Base-by-base conservation (phyloP, 1,140 invertebrate species). In the Goniozus legneri region DNA sequence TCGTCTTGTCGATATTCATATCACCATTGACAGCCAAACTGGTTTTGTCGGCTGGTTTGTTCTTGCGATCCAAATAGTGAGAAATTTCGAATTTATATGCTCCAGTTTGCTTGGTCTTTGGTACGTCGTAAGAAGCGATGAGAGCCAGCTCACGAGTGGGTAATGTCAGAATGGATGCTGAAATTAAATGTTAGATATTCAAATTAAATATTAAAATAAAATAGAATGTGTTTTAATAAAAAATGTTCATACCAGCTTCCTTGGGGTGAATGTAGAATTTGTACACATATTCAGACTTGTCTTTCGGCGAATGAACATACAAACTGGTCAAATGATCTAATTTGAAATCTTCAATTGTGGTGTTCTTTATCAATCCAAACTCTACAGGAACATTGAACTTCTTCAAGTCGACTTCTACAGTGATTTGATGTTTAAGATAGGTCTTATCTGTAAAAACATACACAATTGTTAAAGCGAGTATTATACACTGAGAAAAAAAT, bases 331-430 rank as follows among this genome's bases (percentile, higher is more conserved):
- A 77, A 50, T 87, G 84, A 56, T 86, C 81, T 3, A 79, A 75
- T 2, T 76, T 73, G 15, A 78, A 72, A 16, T 80, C 77, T 2
- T 81, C 79, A 10, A 80, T 74, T 27, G 80, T 80, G 10, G 79
- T 83, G 13, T 71, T 79, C 0, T 82, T 77, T 59, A 85, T 81
- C 0, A 88, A 67, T 15, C 84, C 84, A 52, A 89, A 83, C 57
- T 88, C 86, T 14, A 85, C 81, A 0, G 82, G 78, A 8, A 87
- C 77, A 10, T 86, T 85, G 18, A 87, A 74, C 57, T 85, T 85
- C 35, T 84, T 82, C 2, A 89, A 64, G 62, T 89, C 85, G 0
- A 88, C 67, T 30, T 80, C 69, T 4, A 84, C 67, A 12, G 80
- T 75, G 6, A 82, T 58, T 34, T 79, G 77, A 48, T 83, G 77